A percentile compares a stretch with the other conserved stretches of the same genome.
Evolutionary conservation across 2,797 vertebrate genomes (phyloP).

Genomic region (Pantherophis alleghaniensis): DNA sequence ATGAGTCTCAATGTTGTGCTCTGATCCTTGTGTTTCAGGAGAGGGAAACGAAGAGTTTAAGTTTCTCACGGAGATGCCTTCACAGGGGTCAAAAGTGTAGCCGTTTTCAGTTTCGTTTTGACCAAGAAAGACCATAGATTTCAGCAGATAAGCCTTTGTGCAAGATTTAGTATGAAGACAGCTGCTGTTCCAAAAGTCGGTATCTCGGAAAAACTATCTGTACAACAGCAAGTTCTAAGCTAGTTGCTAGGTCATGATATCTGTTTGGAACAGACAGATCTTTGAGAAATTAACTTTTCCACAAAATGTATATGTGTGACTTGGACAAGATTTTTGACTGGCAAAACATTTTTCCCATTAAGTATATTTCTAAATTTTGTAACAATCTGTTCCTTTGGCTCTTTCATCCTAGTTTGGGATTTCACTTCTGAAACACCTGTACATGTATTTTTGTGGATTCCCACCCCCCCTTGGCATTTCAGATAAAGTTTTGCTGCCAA

Average conservation of each 20-base stretch:
- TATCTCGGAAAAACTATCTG: not conserved
- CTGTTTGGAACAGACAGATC: not conserved
- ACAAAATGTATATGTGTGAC: not conserved
- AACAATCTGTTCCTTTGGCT: not conserved
- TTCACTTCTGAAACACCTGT: conserved; percentile 10
- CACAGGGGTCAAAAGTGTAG: conserved; percentile 5
- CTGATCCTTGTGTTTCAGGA: not conserved
- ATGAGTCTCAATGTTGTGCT: not conserved
- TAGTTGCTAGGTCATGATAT: not conserved
- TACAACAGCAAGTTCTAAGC: not conserved
- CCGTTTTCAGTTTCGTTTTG: conserved; percentile 24
- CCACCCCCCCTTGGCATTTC: not conserved
- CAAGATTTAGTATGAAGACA: not conserved
- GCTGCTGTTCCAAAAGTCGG: not conserved
- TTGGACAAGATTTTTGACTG: not conserved
- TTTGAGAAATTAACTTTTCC: not conserved
- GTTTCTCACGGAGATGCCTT: conserved; percentile 23
- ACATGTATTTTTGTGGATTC: not conserved
- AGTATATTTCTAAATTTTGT: not conserved
- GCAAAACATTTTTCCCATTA: not conserved
- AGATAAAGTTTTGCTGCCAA: not conserved
- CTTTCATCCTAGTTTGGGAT: not conserved
- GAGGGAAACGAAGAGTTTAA: not conserved
- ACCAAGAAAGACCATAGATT: conserved; percentile 4
- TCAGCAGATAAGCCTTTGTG: not conserved